Base-by-base conservation (phyloP, 1,140 invertebrate species). In the Idris sp. region DNA sequence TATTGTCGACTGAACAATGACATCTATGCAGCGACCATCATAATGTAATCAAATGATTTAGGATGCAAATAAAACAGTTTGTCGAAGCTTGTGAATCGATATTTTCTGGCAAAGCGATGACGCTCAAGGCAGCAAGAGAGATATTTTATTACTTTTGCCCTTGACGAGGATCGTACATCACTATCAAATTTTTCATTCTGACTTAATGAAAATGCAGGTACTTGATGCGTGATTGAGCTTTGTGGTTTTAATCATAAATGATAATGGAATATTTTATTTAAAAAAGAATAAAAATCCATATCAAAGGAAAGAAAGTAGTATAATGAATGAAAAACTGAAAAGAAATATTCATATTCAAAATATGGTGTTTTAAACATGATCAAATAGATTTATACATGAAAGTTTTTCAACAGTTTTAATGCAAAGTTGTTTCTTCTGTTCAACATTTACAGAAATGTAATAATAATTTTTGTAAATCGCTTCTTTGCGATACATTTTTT, bases 1-100 rank as follows among this genome's bases (percentile, higher is more conserved):
- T 82, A 81, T 79, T 75, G 68, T 79, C 54, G 67, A 25, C 43
- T 30, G 74, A 80, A 84, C 79, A 84, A 84, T 84, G 64, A 78
- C 72, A 72, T 76, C 74, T 41, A 36, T 31, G 46, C 43, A 53
- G 49, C 22, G 48, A 56, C 40, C 41, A 56, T 62, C 54, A 48
- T 56, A 67, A 62, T 40, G 62, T 56, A 48, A 56, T 67, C 49
- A 65, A 61, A 67, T 48, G 53, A 59, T 74, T 54, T 41, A 61
- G 31, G n/a, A 31, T n/a, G 26, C 35, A 58, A 73, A 54, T 61
- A 56, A 71, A 48, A 54, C 43, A 59, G 67, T 53, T 41, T 31
- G 22, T 48, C 44, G 31, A 64, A 64, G 19, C 19, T 51, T 18
- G 46, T 38, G 36, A 8, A 48, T 61, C 31, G 36, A 49, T 49